phyloP scores from a whole-genome alignment of 1,140 invertebrate species.

The Anthonomus grandis region DNA sequence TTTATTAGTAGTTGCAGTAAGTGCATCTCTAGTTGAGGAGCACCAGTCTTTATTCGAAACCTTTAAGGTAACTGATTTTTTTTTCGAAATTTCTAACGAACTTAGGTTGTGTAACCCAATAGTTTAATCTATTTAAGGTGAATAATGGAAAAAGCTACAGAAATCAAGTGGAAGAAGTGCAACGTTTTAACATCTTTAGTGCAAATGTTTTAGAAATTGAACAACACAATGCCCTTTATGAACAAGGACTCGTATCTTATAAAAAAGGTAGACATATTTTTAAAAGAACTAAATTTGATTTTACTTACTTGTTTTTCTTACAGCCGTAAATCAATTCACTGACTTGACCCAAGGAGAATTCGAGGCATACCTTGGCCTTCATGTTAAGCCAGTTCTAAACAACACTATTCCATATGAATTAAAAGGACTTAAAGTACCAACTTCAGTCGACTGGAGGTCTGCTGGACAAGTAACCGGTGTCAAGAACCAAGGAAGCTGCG shows the following conservation, averaged over 20 bases:
- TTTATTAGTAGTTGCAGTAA: slow-evolving; percentile 14
- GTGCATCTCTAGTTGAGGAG: slow-evolving; percentile 7
- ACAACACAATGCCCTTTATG: slow-evolving; percentile 28
- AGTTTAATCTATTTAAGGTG: slow-evolving; percentile 7
- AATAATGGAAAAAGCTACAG: slow-evolving; percentile 60
- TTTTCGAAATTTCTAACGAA: too few relatives aligned
- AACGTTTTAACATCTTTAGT: slow-evolving; percentile 58
- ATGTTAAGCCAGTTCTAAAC: background rate
- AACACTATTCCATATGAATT: background rate
- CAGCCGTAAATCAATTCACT: slow-evolving; percentile 25
- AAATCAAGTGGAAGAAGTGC: slow-evolving; percentile 68
- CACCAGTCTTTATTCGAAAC: slow-evolving; percentile 1
- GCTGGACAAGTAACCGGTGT: slow-evolving; percentile 34
- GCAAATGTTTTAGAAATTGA: slow-evolving; percentile 23
- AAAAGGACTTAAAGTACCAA: background rate
- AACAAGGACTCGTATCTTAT: slow-evolving; percentile 27
- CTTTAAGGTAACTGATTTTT: slow-evolving; percentile 7
- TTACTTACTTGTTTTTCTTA: background rate
- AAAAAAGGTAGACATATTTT: slow-evolving; percentile 1
- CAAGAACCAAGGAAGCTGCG: slow-evolving; percentile 41
- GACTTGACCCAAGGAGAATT: slow-evolving; percentile 31
- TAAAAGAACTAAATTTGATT: background rate
- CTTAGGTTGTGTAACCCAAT: too few relatives aligned
- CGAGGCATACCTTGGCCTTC: background rate
- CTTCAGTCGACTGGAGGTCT: slow-evolving; percentile 34